phyloP scores from a whole-genome alignment of 2,888 invertebrate genomes.

The Tanypteryx hageni region DNA sequence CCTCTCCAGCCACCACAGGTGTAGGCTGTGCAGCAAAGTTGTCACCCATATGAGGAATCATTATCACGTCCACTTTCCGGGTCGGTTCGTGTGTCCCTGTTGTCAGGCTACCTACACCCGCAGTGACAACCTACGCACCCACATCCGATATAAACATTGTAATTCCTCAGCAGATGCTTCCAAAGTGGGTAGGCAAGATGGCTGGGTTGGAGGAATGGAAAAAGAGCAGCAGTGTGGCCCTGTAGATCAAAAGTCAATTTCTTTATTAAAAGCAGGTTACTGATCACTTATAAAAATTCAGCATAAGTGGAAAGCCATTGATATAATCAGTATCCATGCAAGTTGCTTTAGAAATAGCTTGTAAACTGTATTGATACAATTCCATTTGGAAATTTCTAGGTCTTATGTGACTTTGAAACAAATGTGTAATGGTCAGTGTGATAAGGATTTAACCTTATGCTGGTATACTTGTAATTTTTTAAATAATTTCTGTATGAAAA shows the following conservation, averaged over 20 bases:
- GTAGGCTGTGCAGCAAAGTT: conserved; percentile 70
- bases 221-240: conserved; percentile 28
- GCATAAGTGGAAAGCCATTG: background rate
- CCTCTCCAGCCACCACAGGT: conserved; percentile 88
- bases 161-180: background rate
- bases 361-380: too few relatives aligned
- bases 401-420: too few relatives aligned
- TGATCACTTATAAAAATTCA: background rate
- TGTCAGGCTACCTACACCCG: conserved; percentile 94
- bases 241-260: conserved; percentile 21
- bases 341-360: background rate
- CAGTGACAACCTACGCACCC: conserved; percentile 81
- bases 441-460: background rate
- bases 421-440: too few relatives aligned
- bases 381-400: too few relatives aligned
- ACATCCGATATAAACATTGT: conserved; percentile 38
- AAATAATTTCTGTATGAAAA: background rate
- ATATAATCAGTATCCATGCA: background rate
- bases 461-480: conserved; percentile 31
- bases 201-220: conserved; percentile 9
- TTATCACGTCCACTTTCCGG: conserved; percentile 95
- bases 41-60: conserved; percentile 59
- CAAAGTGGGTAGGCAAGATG: conserved; percentile 19
- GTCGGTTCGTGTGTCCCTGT: conserved; percentile 93
- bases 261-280: background rate